Percentiles rank a stretch among this genome's conserved stretches.
Conservation (phyloP, 2,113 vertebrate species). For the Phoenicopterus ruber region DNA sequence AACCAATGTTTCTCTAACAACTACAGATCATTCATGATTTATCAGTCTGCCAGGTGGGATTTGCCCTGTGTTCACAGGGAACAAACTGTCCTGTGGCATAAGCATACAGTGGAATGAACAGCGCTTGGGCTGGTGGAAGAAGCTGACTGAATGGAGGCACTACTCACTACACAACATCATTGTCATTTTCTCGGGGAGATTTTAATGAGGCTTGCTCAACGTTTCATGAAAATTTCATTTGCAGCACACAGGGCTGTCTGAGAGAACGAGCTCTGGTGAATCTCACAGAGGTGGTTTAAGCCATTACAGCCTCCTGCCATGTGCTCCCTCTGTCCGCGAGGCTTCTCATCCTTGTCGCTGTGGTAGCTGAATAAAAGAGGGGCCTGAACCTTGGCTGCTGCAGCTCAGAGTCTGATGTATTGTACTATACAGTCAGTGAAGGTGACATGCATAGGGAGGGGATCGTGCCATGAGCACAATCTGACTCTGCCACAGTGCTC, state of each 20-base stretch:
- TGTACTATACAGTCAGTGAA: not conserved
- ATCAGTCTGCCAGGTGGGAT: not conserved
- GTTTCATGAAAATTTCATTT: not conserved
- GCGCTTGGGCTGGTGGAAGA: not conserved
- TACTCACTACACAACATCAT: rapidly evolving
- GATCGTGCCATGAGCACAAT: not conserved
- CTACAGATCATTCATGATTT: not conserved
- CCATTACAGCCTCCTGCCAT: not conserved
- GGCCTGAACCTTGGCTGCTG: not conserved
- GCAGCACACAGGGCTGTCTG: not conserved
- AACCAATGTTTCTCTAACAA: not conserved
- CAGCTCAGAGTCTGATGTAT: not conserved
- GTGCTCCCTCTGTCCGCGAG: not conserved
- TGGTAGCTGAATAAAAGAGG: not conserved
- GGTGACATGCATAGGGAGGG: not conserved
- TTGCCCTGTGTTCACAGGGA: not conserved
- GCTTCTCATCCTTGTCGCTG: not conserved
- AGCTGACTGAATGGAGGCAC: not conserved
- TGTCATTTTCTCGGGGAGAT: not conserved
- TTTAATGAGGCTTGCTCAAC: not conserved
- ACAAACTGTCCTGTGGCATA: not conserved
- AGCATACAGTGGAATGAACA: not conserved
- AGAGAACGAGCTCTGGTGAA: not conserved
- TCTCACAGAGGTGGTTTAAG: not conserved
- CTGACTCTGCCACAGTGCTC: not conserved